Base-by-base conservation (phyloP, 2,797 vertebrate species). In the Melanotaenia trifasciata region DNA sequence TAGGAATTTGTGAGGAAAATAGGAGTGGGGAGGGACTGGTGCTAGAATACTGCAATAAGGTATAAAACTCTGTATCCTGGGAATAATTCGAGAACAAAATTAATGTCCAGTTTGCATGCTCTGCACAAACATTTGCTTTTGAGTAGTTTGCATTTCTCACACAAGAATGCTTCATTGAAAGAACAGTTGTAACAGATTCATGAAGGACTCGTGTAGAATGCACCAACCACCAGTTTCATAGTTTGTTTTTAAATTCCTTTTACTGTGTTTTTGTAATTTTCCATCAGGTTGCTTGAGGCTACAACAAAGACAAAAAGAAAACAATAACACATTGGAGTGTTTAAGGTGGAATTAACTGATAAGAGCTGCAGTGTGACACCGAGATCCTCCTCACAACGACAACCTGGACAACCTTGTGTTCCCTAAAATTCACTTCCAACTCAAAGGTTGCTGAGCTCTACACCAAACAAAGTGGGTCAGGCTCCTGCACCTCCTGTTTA, bases 1-100 rank as follows among this genome's bases (percentile, higher is more conserved):
- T 79, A 74, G 67, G 62, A 84, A 74, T 30, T 40, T 70, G 62
- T 8, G 72, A 78, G 38, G 56, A 67, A 74, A 60, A 74, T 0
- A 33, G 58, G 33, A 62, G 32, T 50, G 75, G 50, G 24, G 26
- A 51, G 51, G 69, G 47, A 32, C 59, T 24, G 61, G 45, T 58
- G 43, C 50, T 62, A 58, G 33, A 64, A 68, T 80, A 68, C 56
- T 60, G 64, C 76, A 84, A 67, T 50, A 50, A 62, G 26, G 64
- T 38, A 59, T 32, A 80, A 59, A 70, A 36, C 53, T 43, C 76
- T 33, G 28, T 61, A 69, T 26, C 26, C 33, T 30, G 74, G 57
- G 0, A 72, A 65, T 22, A 47, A 65, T 59, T 70, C 45, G 20
- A 74, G n/a, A 12, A 18, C 14, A 43, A 43, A 43, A 5, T 16